Percentiles rank a stretch among this genome's conserved stretches.
These are phyloP conservation scores for Delia radicum DNA, from an alignment of 1,140 invertebrate species.

Conservation along the genomic window DNA sequence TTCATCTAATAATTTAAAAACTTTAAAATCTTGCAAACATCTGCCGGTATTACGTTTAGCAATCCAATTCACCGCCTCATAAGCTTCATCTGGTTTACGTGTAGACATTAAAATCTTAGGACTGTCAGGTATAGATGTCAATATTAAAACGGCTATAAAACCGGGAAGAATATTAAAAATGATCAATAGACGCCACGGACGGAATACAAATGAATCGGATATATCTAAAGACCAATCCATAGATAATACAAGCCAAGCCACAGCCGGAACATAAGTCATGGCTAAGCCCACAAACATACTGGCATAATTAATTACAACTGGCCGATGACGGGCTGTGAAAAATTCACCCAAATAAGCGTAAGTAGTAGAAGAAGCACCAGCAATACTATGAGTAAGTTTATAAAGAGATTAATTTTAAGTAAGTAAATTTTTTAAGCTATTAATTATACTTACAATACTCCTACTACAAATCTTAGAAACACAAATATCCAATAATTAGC, in stretches of 20 bases:
- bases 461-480: conserved; percentile 59
- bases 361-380: conserved; percentile 49
- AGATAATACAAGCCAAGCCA: conserved; percentile 41
- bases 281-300: conserved; percentile 55
- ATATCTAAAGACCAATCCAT: conserved; percentile 47
- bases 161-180: conserved; percentile 63
- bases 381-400: conserved; percentile 44
- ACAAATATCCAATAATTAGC: conserved; percentile 60
- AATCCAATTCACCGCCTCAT: conserved; percentile 58
- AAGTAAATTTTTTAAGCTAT: not conserved
- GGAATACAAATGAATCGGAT: conserved; percentile 46
- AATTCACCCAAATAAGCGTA: conserved; percentile 56
- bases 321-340: conserved; percentile 38
- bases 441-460: conserved; percentile 60
- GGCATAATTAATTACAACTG: conserved; percentile 49
- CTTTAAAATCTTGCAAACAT: conserved; percentile 39
- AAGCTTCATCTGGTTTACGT: conserved; percentile 57
- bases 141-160: conserved; percentile 59
- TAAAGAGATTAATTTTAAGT: conserved; percentile 11
- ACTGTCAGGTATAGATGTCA: conserved; percentile 65
- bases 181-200: conserved; percentile 67
- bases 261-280: conserved; percentile 51
- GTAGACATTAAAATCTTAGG: conserved; percentile 64
- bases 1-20: conserved; percentile 33
- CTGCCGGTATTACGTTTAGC: conserved; percentile 58